phyloP scores from a whole-genome alignment of 1,140 invertebrate species.

The Drosophila tristis region DNA sequence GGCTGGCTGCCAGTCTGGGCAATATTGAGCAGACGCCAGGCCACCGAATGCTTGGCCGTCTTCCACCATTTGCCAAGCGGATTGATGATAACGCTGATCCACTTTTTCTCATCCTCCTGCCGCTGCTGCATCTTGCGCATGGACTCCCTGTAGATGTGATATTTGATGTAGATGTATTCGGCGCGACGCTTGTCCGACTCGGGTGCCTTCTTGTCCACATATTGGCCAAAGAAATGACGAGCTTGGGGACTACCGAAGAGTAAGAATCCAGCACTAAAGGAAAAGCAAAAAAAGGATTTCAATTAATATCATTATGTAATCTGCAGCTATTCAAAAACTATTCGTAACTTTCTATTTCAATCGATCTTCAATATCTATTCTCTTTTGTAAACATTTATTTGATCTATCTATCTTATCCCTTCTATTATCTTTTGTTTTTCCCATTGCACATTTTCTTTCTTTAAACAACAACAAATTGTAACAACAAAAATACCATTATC shows the following conservation, averaged over 20 bases:
- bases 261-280: conserved; percentile 74
- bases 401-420: conserved; percentile 8
- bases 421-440: background rate
- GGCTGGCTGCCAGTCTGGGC: conserved; percentile 82
- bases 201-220: conserved; percentile 65
- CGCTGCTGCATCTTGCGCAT: conserved; percentile 78
- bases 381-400: too few relatives aligned
- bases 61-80: conserved; percentile 84
- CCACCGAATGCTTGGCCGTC: conserved; percentile 85
- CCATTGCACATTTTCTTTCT: conserved; percentile 7
- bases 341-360: background rate
- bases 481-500: conserved; percentile 22
- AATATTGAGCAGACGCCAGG: conserved; percentile 84
- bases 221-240: conserved; percentile 60
- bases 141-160: conserved; percentile 82
- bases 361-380: background rate
- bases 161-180: conserved; percentile 84
- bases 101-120: conserved; percentile 82
- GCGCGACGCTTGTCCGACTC: conserved; percentile 77
- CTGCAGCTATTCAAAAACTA: background rate
- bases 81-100: conserved; percentile 82
- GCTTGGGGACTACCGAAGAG: conserved; percentile 72
- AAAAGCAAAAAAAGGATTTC: background rate
- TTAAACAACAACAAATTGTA: conserved; percentile 27
- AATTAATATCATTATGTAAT: background rate